Base-by-base conservation (phyloP, 2,797 vertebrate genomes). In the Rhinogobio ventralis region DNA sequence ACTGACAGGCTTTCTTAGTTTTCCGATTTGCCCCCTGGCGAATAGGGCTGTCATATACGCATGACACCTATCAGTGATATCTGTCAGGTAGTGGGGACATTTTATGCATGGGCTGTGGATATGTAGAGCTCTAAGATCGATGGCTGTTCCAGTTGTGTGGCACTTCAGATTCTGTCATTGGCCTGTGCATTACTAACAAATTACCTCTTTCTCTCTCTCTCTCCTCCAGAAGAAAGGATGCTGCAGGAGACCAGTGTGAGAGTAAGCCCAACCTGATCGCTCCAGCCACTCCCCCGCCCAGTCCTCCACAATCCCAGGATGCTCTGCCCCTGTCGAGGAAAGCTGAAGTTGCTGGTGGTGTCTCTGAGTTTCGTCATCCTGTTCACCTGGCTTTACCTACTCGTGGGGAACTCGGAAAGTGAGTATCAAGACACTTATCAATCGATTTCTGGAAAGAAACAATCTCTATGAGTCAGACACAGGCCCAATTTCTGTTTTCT, bases 271-370 rank as follows among this genome's bases (percentile, higher is more conserved):
- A 94, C 94, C 91, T 95, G 94, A 95, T 83, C 82, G 77, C 87
- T 69, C 30, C 42, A 25, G 28, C 68, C 82, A 81, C 57, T 39
- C 39, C 73, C 85, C 92, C 81, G 90, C 82, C 62, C 76, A 23
- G 28, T 84, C 77, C 86, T 88, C 87, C 78, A 14, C 90, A 36
- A 4, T 91, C 94, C 92, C 95, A 96, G 89, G 94, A 97, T 98
- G 96, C 92, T 96, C 94, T 94, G 96, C 87, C 95, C 96, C 87
- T 97, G 95, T 90, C 96, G 96, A 1, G 94, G 94, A 79, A 97
- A 95, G 91, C 92, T 96, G 91, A 97, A 97, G 93, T 91, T 97
- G 88, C 92, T 97, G 92, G 89, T 93, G 85, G 94, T 91, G 53
- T 94, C 95, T 39, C 89, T 95, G 83, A 94, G 93, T 25, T 94